Evolutionary conservation across 1,140 invertebrate genomes (phyloP), one percentile per base, ranked within the genome.

Genomic region (Drosophila grimshawi): DNA sequence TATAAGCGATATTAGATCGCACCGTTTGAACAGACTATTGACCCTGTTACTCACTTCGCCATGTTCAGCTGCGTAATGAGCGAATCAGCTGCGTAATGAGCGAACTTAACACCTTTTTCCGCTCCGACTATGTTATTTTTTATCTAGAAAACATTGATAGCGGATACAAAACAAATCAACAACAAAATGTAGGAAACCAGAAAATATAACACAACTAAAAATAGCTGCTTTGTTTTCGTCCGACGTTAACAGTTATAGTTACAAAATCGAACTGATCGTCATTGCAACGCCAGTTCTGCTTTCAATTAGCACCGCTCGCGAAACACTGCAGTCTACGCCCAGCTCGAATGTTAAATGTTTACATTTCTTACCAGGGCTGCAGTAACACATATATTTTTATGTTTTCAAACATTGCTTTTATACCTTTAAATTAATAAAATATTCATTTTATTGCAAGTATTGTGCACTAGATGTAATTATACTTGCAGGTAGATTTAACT

Each of bases 61-160:
- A 85, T 86, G 5, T 62, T 46, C 30, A 30, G 46, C 43, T 3
- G 37, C 51, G 45, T 51, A 85, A 37, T 78, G 65, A 53, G 11
- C 8, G 7, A 19, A 3, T 11, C 30, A 30, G 46, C 43, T 4
- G 37, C 51, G 45, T 49, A 86, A 37, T 78, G 65, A 53, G 11
- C 8, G 7, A 19, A 3, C n/a, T 19, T 19, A 19, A 19, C 19
- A 19, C 19, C 19, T 35, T 46, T 32, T n/a, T 30, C 52, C 37
- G 10, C 8, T 62, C 29, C 2, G 2, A 29, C 29, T 49, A n/a
- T 19, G 32, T 27, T 37, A 5, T 27, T n/a, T 63, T 75, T 74
- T 75, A 78, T 78, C 74, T 68, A 52, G 60, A 61, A 62, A 77
- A 41, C 77, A 86, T 85, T 80, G 69, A 77, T 59, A 10, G 33